Percentiles rank a stretch among this genome's conserved stretches.
These are phyloP conservation scores for Pyrocoelia pectoralis DNA, from an alignment of 2,888 invertebrate genomes.

Conservation along the genomic window DNA sequence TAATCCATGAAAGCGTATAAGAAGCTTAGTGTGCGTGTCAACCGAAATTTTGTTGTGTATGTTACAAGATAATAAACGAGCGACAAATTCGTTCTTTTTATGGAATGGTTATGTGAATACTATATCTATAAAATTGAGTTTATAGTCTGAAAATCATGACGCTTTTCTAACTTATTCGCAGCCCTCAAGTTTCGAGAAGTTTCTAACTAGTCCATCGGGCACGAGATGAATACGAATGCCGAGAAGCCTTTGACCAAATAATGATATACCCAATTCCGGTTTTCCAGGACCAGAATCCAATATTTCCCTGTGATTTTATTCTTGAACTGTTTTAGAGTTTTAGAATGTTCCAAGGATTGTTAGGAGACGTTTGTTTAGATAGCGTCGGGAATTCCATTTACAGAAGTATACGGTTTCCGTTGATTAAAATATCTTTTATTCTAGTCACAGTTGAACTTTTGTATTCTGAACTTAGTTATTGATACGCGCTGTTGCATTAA, in stretches of 20 bases:
- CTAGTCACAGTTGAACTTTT: slow-evolving; percentile 3
- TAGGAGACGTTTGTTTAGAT: slow-evolving; percentile 24
- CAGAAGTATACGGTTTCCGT: slow-evolving; percentile 10
- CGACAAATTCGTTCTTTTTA: slow-evolving; percentile 27
- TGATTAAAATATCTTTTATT: slow-evolving; percentile 11
- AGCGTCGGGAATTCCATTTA: slow-evolving; percentile 8
- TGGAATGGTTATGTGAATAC: slow-evolving; percentile 29
- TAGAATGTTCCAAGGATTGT: slow-evolving; percentile 16
- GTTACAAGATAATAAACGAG: slow-evolving; percentile 21
- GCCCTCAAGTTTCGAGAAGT: slow-evolving; percentile 33
- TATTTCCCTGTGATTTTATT: slow-evolving; percentile 31
- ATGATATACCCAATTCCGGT: slow-evolving; percentile 35
- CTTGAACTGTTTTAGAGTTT: slow-evolving; percentile 31
- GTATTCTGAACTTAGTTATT: slow-evolving; percentile 1
- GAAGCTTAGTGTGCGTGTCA: slow-evolving; percentile 2
- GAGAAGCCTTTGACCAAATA: slow-evolving; percentile 34
- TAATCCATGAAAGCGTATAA: not conserved
- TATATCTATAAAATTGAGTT: slow-evolving; percentile 35
- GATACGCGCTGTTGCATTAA: not conserved
- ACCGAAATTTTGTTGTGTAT: slow-evolving; percentile 2
- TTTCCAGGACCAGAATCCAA: slow-evolving; percentile 23
- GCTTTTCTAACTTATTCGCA: slow-evolving; percentile 33
- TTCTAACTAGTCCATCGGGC: slow-evolving; percentile 35
- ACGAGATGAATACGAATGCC: slow-evolving; percentile 32
- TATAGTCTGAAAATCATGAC: slow-evolving; percentile 35